Evolutionary conservation across 2,113 vertebrate genomes (phyloP).

Genomic region (Tautogolabrus adspersus): DNA sequence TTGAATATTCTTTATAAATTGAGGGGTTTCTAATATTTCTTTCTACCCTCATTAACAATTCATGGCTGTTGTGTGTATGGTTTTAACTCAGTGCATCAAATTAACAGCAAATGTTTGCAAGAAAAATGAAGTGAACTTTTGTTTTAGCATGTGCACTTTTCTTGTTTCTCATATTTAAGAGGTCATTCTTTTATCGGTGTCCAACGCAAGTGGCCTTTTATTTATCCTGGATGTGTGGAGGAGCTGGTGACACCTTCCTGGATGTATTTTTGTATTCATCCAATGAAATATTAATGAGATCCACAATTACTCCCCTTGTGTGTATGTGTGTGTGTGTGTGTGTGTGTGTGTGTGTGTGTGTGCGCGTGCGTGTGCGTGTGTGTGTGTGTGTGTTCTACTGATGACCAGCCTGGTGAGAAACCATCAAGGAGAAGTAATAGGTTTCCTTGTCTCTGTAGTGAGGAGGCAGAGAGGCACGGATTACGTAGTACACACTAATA

Average conservation of each 20-base stretch:
- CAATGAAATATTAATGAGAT: constrained; percentile 57
- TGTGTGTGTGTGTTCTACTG: neutral
- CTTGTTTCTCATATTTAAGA: neutral
- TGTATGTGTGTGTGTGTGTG: neutral
- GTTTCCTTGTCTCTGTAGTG: neutral
- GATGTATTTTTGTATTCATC: constrained; percentile 47
- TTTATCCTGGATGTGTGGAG: neutral
- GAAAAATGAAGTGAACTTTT: constrained; percentile 5
- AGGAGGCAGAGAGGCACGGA: neutral
- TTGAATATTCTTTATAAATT: neutral
- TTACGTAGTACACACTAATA: neutral
- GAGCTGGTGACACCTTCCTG: constrained; percentile 35
- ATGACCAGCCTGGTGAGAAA: neutral
- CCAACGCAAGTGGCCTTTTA: neutral
- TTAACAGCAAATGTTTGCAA: neutral
- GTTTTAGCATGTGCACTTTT: neutral
- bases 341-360: neutral
- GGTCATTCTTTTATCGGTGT: neutral
- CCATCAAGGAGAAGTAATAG: neutral
- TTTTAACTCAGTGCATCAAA: neutral
- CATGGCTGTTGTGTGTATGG: neutral
- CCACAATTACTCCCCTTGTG: constrained; percentile 11
- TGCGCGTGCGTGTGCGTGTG: neutral
- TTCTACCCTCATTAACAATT: too few species aligned
- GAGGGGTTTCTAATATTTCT: neutral